These are phyloP conservation scores for Pluvianellus socialis DNA, from an alignment of 2,113 vertebrate species.

Conservation along the genomic window DNA sequence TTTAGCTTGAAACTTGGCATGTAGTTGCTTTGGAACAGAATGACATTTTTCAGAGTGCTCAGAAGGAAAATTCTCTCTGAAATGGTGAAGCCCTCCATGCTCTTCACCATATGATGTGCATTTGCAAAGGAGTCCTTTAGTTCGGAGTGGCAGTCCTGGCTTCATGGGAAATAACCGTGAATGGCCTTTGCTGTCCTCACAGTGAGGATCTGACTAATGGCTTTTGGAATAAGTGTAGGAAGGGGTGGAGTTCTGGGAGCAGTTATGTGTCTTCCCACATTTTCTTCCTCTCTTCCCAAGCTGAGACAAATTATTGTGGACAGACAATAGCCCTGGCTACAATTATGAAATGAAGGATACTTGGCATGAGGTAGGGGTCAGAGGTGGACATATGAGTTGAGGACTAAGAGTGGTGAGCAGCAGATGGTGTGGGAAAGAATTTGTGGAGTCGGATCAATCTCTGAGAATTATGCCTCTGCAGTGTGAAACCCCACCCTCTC, in stretches of 20 bases:
- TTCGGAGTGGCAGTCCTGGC: not conserved
- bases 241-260: not conserved
- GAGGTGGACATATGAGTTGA: not conserved
- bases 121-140: not conserved
- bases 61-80: not conserved
- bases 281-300: not conserved
- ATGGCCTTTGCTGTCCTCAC: not conserved
- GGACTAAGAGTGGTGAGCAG: not conserved
- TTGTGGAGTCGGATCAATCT: not conserved
- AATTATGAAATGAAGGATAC: not conserved
- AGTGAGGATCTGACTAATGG: not conserved
- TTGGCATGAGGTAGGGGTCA: not conserved
- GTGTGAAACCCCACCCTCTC: not conserved
- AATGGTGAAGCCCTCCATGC: not conserved
- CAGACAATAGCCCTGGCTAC: not conserved
- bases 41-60: not conserved
- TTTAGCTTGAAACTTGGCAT: not conserved
- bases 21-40: not conserved
- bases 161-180: not conserved
- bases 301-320: not conserved
- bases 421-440: constrained; percentile 15
- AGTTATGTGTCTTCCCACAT: not conserved
- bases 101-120: fast-evolving
- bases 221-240: not conserved
- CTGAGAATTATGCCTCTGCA: not conserved